Base-by-base conservation (phyloP, 2,888 invertebrate genomes). In the Orgyia antiqua region DNA sequence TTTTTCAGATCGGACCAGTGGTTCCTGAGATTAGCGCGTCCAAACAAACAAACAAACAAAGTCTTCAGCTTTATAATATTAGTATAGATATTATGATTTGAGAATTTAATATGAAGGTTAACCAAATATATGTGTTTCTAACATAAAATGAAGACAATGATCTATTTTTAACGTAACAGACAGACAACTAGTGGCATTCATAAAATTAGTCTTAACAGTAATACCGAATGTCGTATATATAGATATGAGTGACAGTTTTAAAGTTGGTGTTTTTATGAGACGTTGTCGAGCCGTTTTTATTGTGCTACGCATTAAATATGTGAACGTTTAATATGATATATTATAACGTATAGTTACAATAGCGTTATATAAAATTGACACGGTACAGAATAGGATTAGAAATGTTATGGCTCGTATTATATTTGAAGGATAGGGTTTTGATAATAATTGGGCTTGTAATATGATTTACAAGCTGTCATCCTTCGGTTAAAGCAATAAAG, bases 151-250 rank as follows among this genome's bases (percentile, higher is more conserved):
- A n/a, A 44, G 27, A 47, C 48, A 48, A 48, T 45, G 35, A 26
- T 21, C 10, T 39, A 42, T 45, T 39, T 32, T 30, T 33, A 34
- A 38, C 30, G 23, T 39, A 28, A 29, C 24, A 33, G 33, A 28
- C 42, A 33, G 39, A 51, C 42, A 46, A 33, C 32, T 32, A 42
- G 39, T 29, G 41, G 55, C 53, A 58, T 54, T 65, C 64, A 66
- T 73, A 73, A 75, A 76, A 71, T 75, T 72, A 71, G 71, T 68
- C 51, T 23, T 52, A 54, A 52, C 60, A 44, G 62, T 73, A 77
- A 72, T 74, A 75, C 79, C 70, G 66, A 70, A 75, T 73, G 77
- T 66, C 72, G 62, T 77, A 76, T 77, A 73, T 77, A 73, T 72
- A 78, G 68, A 69, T 75, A 58, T 62, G 55, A 41, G 63, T 72